These are phyloP conservation scores for Macrostomum cliftonense DNA, from an alignment of 2,888 invertebrate species.

Conservation along the genomic window DNA sequence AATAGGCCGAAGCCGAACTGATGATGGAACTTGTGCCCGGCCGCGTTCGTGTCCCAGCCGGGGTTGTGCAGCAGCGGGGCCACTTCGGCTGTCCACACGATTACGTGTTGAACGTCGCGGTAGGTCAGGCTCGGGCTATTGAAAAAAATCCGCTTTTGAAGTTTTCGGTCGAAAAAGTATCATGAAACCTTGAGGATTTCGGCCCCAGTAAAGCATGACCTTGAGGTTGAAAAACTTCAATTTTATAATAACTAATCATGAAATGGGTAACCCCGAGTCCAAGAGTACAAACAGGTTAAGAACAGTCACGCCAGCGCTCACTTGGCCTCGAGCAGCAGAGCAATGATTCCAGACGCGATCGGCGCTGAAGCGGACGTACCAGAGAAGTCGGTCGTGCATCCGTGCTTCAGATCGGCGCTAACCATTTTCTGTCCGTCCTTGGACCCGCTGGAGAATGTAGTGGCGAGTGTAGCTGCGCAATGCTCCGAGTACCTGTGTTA, in stretches of 20 bases:
- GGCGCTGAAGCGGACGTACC: constrained; percentile 40
- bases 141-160: constrained; percentile 15
- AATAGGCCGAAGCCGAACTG: constrained; percentile 72
- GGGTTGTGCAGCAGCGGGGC: constrained; percentile 43
- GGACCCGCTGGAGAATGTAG: constrained; percentile 65
- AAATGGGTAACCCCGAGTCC: no score
- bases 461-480: constrained; percentile 62
- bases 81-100: constrained; percentile 63
- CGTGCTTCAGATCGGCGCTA: constrained; percentile 11
- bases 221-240: no score
- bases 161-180: neutral
- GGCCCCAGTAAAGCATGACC: no score
- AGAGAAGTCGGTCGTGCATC: constrained; percentile 34
- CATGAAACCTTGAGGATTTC: no score
- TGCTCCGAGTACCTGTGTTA: constrained; percentile 51
- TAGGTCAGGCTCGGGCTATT: constrained; percentile 60
- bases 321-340: constrained; percentile 25
- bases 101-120: constrained; percentile 73
- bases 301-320: no score
- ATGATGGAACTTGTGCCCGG: constrained; percentile 56
- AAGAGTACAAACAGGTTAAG: no score
- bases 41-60: constrained; percentile 54
- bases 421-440: constrained; percentile 36
- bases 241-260: no score
- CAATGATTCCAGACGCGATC: constrained; percentile 36